Evolutionary conservation across 2,888 invertebrate species (phyloP).

Genomic region (Ferdinandea cuprea): DNA sequence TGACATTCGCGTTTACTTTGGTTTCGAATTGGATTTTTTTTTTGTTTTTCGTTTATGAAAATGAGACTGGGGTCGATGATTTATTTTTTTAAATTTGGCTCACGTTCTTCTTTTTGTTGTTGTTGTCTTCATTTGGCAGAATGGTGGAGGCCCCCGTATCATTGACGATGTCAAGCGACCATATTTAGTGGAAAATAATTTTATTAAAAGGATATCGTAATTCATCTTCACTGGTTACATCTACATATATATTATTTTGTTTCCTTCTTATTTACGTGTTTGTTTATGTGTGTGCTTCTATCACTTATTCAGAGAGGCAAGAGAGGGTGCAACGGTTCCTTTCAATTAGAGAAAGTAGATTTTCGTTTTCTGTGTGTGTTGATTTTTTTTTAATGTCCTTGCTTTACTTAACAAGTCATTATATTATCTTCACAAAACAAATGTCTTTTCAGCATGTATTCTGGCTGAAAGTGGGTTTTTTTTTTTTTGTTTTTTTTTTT

Average conservation of each 20-base stretch:
- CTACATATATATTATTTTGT: slow-evolving; percentile 3
- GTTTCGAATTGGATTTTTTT: slow-evolving; percentile 17
- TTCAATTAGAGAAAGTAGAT: slow-evolving; percentile 73
- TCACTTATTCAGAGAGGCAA: slow-evolving; percentile 36
- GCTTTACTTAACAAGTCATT: slow-evolving; percentile 67
- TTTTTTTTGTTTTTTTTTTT: slow-evolving; percentile 17
- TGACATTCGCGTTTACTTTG: slow-evolving; percentile 38
- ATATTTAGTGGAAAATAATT: slow-evolving; percentile 70
- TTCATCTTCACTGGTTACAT: slow-evolving; percentile 61
- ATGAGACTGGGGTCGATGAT: slow-evolving; percentile 61
- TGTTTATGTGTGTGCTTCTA: slow-evolving; percentile 3
- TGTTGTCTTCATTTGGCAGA: too few species aligned
- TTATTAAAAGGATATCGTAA: slow-evolving; percentile 71
- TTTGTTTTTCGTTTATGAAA: slow-evolving; percentile 8
- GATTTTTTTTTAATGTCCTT: slow-evolving; percentile 57
- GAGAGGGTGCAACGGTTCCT: slow-evolving; percentile 56
- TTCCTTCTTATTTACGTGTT: too few species aligned
- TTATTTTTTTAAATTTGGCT: slow-evolving; percentile 60
- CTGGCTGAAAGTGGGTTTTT: slow-evolving; percentile 44
- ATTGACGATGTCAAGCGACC: slow-evolving; percentile 60
- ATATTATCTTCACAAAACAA: slow-evolving; percentile 64
- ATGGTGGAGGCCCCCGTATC: slow-evolving; percentile 23
- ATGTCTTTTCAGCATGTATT: slow-evolving; percentile 69
- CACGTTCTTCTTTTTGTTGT: slow-evolving; percentile 30
- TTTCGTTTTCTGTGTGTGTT: slow-evolving; percentile 51